phyloP scores from a whole-genome alignment of 2,113 vertebrate genomes.

The Baryphthengus martii region DNA sequence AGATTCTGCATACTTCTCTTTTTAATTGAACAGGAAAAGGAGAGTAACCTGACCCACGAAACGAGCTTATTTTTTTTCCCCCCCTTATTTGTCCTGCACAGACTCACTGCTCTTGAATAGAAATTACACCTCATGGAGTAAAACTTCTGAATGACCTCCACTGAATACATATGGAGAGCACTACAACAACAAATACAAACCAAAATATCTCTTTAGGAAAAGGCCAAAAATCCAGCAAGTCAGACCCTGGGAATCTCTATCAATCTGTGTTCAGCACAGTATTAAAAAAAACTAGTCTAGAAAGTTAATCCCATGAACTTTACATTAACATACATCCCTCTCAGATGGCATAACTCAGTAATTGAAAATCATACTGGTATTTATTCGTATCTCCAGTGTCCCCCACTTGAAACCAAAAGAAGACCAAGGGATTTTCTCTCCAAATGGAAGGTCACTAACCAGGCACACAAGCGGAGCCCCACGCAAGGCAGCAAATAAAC shows the following conservation, averaged over 20 bases:
- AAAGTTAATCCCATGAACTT: neutral
- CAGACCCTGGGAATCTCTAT: neutral
- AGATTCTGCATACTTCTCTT: constrained; percentile 3
- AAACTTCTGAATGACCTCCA: neutral
- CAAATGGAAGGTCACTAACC: neutral
- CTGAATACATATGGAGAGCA: neutral
- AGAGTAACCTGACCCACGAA: neutral
- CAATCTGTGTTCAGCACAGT: neutral
- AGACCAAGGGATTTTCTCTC: neutral
- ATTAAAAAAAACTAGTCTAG: neutral
- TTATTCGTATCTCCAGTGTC: fast-evolving
- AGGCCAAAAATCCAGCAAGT: neutral
- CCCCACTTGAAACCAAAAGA: neutral
- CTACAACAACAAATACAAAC: neutral
- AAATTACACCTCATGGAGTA: neutral
- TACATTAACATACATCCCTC: neutral
- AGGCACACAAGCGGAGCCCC: neutral
- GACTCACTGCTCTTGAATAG: neutral
- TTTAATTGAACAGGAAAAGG: neutral
- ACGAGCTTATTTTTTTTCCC: neutral
- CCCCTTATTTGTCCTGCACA: neutral
- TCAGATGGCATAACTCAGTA: neutral
- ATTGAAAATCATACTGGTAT: neutral
- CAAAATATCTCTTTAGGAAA: neutral
- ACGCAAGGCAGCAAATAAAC: neutral